A percentile compares a stretch with the other conserved stretches of the same genome.
phyloP scores from a whole-genome alignment of 2,797 vertebrate genomes.

The Synanceia verrucosa region DNA sequence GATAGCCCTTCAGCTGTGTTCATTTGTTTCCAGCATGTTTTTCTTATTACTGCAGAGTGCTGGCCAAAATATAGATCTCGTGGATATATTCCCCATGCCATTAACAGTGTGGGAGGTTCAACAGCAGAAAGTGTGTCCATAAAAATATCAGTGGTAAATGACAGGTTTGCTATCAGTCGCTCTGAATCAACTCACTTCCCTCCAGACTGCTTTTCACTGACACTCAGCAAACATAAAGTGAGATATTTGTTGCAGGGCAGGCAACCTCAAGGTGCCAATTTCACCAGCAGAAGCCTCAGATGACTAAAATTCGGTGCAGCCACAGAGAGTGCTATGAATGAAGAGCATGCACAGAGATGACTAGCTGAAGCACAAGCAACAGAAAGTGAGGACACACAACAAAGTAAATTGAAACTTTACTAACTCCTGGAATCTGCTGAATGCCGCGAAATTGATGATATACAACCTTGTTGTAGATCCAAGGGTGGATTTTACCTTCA shows the following conservation, averaged over 20 bases:
- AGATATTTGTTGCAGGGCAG: conserved; percentile 15
- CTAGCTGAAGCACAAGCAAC: neutral
- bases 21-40: neutral
- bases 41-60: neutral
- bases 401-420: conserved; percentile 33
- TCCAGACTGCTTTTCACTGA: conserved; percentile 12
- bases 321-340: conserved; percentile 1
- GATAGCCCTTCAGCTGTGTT: neutral
- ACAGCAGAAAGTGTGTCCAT: conserved; percentile 1
- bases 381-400: conserved; percentile 30
- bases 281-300: conserved; percentile 22
- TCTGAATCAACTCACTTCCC: conserved; percentile 16
- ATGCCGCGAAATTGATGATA: neutral
- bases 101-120: neutral
- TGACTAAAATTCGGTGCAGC: conserved; percentile 14
- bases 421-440: conserved; percentile 34
- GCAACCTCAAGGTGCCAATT: conserved; percentile 45
- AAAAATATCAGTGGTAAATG: conserved; percentile 31
- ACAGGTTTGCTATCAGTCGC: conserved; percentile 29
- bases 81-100: neutral
- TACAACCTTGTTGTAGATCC: conserved; percentile 19
- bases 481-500: neutral
- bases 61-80: neutral
- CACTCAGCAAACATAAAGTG: conserved; percentile 9
- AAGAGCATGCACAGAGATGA: neutral